phyloP scores from a whole-genome alignment of 2,797 vertebrate species.

The Brachyrhaphis roseni region DNA sequence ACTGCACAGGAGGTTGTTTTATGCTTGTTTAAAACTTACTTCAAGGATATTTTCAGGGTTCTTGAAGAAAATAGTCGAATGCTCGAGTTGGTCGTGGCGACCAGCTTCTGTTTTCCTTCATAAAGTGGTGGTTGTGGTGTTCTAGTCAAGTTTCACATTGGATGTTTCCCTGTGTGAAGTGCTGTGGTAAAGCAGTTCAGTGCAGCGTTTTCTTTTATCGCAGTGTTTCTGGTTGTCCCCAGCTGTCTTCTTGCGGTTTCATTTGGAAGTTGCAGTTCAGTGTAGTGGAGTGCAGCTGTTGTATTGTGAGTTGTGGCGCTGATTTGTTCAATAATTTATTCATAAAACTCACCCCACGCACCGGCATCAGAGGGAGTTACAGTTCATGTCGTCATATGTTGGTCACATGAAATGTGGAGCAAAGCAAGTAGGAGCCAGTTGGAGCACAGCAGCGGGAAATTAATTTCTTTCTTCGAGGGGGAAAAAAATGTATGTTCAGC shows the following conservation, averaged over 20 bases:
- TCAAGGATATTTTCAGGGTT: background rate
- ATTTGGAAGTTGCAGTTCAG: slow-evolving; percentile 50
- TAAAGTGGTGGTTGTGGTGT: slow-evolving; percentile 74
- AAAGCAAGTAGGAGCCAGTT: slow-evolving; percentile 37
- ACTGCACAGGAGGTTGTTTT: background rate
- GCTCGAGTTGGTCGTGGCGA: background rate
- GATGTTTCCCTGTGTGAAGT: slow-evolving; percentile 62
- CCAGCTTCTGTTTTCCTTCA: slow-evolving; percentile 54
- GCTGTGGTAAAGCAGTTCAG: slow-evolving; percentile 42
- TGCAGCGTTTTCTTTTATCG: slow-evolving; percentile 58
- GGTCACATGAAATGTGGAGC: slow-evolving; percentile 51
- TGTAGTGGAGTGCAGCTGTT: slow-evolving; percentile 46
- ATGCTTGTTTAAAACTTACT: background rate
- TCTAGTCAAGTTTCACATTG: slow-evolving; percentile 53
- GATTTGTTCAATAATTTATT: slow-evolving; percentile 64
- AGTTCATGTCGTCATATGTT: slow-evolving; percentile 54
- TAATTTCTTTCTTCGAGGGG: slow-evolving; percentile 5
- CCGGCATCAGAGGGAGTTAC: slow-evolving; percentile 59
- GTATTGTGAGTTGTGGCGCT: slow-evolving; percentile 36
- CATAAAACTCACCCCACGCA: slow-evolving; percentile 68
- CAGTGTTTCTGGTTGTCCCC: slow-evolving; percentile 46
- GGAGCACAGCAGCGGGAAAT: slow-evolving; percentile 23
- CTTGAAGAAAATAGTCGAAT: background rate
- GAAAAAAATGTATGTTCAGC: slow-evolving; percentile 29
- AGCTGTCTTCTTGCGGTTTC: slow-evolving; percentile 50